A percentile compares a stretch with the other conserved stretches of the same genome.
Conservation (phyloP, 2,888 invertebrate species). For the Patella depressa region DNA sequence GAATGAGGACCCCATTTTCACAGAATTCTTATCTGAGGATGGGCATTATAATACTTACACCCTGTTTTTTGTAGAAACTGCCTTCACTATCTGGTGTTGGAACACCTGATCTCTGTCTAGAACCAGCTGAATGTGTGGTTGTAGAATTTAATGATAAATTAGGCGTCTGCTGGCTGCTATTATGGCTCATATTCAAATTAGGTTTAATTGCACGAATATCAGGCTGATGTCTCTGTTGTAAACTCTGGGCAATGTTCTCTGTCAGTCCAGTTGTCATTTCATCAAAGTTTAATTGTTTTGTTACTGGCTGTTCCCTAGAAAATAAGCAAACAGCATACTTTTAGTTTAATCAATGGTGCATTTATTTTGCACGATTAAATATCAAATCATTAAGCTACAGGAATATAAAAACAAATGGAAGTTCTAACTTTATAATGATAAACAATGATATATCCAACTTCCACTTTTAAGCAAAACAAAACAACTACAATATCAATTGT, state of each 20-base stretch:
- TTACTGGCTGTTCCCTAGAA: slow-evolving; percentile 17
- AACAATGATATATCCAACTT: no score
- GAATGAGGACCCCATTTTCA: no score
- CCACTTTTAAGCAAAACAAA: no score
- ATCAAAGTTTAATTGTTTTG: slow-evolving; percentile 39
- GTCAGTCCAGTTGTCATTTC: slow-evolving; percentile 37
- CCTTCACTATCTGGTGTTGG: slow-evolving; percentile 32
- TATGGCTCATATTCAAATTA: slow-evolving; percentile 19
- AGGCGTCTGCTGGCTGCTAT: slow-evolving; percentile 35
- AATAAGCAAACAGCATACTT: background rate
- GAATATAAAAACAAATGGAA: no score
- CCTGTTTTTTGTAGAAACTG: slow-evolving; percentile 21
- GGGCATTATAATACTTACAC: background rate
- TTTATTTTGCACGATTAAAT: no score
- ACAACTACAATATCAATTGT: no score
- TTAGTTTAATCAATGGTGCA: no score
- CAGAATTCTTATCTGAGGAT: no score
- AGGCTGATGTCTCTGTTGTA: background rate
- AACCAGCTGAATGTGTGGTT: slow-evolving; percentile 19
- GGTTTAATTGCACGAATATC: no score
- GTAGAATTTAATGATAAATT: slow-evolving; percentile 23
- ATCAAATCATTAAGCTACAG: no score
- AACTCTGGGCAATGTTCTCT: slow-evolving; percentile 27
- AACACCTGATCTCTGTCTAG: slow-evolving; percentile 18
- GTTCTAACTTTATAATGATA: no score